Evolutionary conservation across 2,888 invertebrate genomes (phyloP).

Genomic region (Doris montereyensis): DNA sequence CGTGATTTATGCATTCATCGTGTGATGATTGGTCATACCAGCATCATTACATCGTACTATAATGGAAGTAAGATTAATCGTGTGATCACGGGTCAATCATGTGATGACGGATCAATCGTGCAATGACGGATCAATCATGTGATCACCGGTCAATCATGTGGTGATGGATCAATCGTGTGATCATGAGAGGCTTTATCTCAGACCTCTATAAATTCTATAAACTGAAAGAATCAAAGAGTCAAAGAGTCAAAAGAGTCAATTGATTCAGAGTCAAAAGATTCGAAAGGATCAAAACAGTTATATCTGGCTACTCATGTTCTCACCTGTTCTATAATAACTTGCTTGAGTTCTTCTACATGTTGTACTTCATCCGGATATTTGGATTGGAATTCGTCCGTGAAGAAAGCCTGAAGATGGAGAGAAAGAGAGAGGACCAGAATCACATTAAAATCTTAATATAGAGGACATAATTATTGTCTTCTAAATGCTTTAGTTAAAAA

Average conservation of each 20-base stretch:
- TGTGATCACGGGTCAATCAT: not conserved
- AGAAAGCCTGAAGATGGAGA: constrained; percentile 78
- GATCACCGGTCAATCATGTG: not conserved
- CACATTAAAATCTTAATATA: no score
- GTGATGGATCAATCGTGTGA: not conserved
- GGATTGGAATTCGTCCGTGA: constrained; percentile 84
- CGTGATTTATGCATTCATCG: no score
- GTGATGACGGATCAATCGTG: not conserved
- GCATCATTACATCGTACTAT: no score
- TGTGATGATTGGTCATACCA: not conserved
- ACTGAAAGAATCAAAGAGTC: no score
- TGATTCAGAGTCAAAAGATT: no score
- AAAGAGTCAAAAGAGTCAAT: no score
- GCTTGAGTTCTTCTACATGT: constrained; percentile 79
- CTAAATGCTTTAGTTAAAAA: no score
- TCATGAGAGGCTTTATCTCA: not conserved
- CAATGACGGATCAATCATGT: no score
- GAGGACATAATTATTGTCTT: no score
- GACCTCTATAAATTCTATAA: no score
- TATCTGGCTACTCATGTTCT: not conserved
- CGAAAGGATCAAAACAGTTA: not conserved
- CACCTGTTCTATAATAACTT: constrained; percentile 82
- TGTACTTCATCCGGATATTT: constrained; percentile 68
- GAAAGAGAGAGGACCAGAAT: no score
- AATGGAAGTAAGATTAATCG: no score